Base-by-base conservation (phyloP, 2,797 vertebrate genomes). In the Micropoecilia bifurca region DNA sequence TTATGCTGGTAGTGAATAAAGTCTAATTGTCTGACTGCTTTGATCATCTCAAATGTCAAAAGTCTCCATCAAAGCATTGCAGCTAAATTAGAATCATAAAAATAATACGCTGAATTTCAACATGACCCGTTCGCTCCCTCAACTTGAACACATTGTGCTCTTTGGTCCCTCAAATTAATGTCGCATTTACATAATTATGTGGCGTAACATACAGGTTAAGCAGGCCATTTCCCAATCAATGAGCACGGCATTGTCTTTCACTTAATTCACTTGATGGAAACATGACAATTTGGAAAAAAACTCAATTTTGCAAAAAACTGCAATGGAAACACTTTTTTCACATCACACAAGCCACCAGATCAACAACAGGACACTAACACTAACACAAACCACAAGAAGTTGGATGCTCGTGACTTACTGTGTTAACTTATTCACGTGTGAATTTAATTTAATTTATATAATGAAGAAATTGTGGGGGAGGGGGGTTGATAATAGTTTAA, bases 81-180 rank as follows among this genome's bases (percentile, higher is more conserved):
- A n/a, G 55, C 72, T 12, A 72, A 88, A 86, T 81, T 79, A 75
- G 79, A 88, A 77, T 39, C 53, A 78, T 82, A 69, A 84, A 80
- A 85, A 77, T n/a, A 33, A 61, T 28, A 4, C 71, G 71, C 83
- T 82, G 57, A 85, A 86, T 78, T 69, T 66, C 80, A 43, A 77
- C 50, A 6, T 12, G 30, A 46, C 63, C 63, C 66, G 16, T 81
- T 50, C 39, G 73, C 82, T 76, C 28, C 0, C n/a, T 77, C 43
- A 81, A 50, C 73, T 20, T 50, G 47, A 76, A 73, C 66, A 8
- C 13, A 22, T 43, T 57, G 7, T 59, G 33, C 63, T 76, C 74
- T 46, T 57, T 85, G 92, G 93, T 91, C 85, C 82, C 50, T 39
- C 57, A 80, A 87, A 92, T 92, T 93, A 89, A 86, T 82, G 80